phyloP scores from a whole-genome alignment of 2,113 vertebrate species.

The Lathamus discolor region DNA sequence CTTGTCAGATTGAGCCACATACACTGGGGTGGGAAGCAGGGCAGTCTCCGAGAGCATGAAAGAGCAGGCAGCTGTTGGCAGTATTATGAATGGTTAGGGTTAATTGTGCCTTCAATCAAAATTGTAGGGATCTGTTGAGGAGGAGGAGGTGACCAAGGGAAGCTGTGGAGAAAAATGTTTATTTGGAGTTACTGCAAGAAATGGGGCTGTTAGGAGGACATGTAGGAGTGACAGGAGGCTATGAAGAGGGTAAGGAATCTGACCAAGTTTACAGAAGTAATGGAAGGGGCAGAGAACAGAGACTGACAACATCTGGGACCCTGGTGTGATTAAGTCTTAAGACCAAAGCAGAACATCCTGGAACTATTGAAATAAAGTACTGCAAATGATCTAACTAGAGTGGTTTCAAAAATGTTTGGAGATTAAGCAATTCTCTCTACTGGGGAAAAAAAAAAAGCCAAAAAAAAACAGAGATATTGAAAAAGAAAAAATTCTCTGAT shows the following conservation, averaged over 20 bases:
- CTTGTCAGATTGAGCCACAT: not conserved
- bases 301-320: not conserved
- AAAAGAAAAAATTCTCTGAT: not conserved
- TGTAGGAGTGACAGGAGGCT: not conserved
- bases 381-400: not conserved
- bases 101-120: not conserved
- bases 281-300: not conserved
- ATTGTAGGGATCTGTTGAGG: not conserved
- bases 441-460: not conserved
- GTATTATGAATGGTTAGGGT: not conserved
- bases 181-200: not conserved
- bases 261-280: not conserved
- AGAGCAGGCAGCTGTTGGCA: not conserved
- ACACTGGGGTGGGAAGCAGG: not conserved
- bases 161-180: not conserved
- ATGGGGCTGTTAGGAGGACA: not conserved
- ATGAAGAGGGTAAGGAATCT: not conserved
- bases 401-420: not conserved
- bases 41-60: not conserved
- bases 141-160: not conserved
- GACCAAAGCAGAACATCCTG: not conserved
- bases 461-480: not conserved
- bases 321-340: not conserved
- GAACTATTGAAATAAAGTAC: not conserved
- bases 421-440: not conserved